Base-by-base conservation (phyloP, 2,888 invertebrate species). In the Clostera curtula region DNA sequence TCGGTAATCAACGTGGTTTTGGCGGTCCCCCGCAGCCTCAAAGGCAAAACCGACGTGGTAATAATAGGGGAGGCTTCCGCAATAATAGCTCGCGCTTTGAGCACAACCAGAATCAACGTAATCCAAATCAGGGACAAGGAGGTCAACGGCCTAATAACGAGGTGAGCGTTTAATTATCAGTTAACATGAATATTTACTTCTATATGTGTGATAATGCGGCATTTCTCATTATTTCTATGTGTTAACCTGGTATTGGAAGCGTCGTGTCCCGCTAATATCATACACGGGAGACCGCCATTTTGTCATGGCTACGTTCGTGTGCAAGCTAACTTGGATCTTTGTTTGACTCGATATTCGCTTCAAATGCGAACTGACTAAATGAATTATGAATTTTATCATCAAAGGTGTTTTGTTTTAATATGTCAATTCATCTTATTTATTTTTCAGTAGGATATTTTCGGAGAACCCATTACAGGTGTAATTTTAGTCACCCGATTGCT, bases 11-110 rank as follows among this genome's bases (percentile, higher is more conserved):
- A 2, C 60, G 83, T 53, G 83, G 83, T n/a, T 82, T 72, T 49
- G 83, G 83, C 12, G 83, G 83, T 3, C 76, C 77, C 12, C 83
- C 83, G 4, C 83, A 83, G 36, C 83, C 83, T 0, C 83, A 83
- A 43, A 66, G 83, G 23, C 79, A 72, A 25, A 64, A 66, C 18
- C 72, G 80, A 15, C 71, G 80, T 34, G 75, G 76, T 13, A 65
- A 60, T 27, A 63, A 64, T 18, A 65, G 66, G 17, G 66, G 77
- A 25, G 71, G 70, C 14, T 83, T 85, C 25, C 71, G 76, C 24
- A 31, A 34, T n/a, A 83, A 85, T 43, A n/a, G n/a, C n/a, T 70
- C 80, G 7, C 64, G 83, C 48, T 82, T 82, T 50, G 82, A 82
- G 9, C 58, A 65, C 8, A 69, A 56, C 34, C 38, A 62, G 33